Evolutionary conservation across 1,140 invertebrate species (phyloP).

Genomic region (Heliconius nattereri): DNA sequence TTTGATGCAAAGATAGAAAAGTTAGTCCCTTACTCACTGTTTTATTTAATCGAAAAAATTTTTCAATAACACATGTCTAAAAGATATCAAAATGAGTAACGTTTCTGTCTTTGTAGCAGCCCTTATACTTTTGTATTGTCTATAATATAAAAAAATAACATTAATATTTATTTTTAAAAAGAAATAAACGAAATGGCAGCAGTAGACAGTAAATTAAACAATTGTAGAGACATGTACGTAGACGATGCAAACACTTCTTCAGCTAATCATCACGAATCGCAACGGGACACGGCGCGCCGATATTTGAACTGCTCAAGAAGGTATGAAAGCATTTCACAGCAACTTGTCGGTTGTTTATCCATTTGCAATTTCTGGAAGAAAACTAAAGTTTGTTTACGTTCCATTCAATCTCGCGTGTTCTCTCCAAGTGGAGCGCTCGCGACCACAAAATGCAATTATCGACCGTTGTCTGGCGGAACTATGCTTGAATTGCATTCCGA

Average conservation of each 20-base stretch:
- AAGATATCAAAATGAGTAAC: too few relatives aligned
- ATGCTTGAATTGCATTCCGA: conserved; percentile 68
- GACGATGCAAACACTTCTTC: conserved; percentile 20
- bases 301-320: conserved; percentile 44
- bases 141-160: too few relatives aligned
- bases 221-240: background rate
- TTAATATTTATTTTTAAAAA: too few relatives aligned
- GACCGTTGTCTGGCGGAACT: conserved; percentile 69
- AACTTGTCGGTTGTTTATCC: conserved; percentile 56
- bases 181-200: background rate
- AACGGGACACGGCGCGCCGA: conserved; percentile 36
- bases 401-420: conserved; percentile 72
- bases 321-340: conserved; percentile 53
- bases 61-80: too few relatives aligned
- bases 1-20: too few relatives aligned
- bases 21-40: too few relatives aligned
- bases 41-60: too few relatives aligned
- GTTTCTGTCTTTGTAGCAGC: too few relatives aligned
- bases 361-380: conserved; percentile 65
- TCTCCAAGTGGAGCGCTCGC: conserved; percentile 64
- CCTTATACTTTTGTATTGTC: too few relatives aligned
- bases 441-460: conserved; percentile 80
- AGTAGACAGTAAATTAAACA: background rate
- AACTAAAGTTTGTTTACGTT: conserved; percentile 73
- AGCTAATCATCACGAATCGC: conserved; percentile 36